Evolutionary conservation across 2,797 vertebrate genomes (phyloP), one percentile per base, ranked within the genome.

Genomic region (Antrozous pallidus): DNA sequence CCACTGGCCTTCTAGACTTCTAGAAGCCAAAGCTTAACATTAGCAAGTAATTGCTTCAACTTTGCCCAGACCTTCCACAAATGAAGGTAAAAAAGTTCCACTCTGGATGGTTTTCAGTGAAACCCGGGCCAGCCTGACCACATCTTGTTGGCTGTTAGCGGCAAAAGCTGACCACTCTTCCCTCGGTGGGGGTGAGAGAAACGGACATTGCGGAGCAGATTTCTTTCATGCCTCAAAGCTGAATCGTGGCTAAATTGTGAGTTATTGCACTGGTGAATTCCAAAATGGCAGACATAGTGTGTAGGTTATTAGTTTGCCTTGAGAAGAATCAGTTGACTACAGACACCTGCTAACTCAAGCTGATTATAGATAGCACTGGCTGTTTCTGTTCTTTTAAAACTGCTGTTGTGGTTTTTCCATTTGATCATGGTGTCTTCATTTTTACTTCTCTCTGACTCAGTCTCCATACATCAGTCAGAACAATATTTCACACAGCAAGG

Each of bases 231-330:
- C 17, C 33, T 73, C 33, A 28, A 51, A 45, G 20, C 20, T 73
- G 40, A 88, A 40, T 67, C 36, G 5, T 0, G 51, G 33, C 17
- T 58, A 4, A 31, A 7, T 56, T 26, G 28, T 0, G 2, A 8
- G 17, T 38, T 58, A n/a, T 38, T 18, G 12, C n/a, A 24, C 31
- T 14, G 20, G 18, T 22, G 33, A 69, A 45, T 88, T 74, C 13
- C 36, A 56, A 26, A 0, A 42, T 36, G 18, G 17, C 28, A 40
- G 33, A 40, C 5, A 10, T 11, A 20, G 33, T 0, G 1, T 3
- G 0, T 1, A 18, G 58, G 40, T 51, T 18, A 31, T 31, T 49
- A 31, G 13, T 67, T 17, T 1, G 7, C 14, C 38, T 61, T 78
- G 5, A 38, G 65, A 85, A 56, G 61, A 79, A 14, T 63, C 56